These are phyloP conservation scores for Harpegnathos saltator DNA, from an alignment of 1,140 invertebrate genomes.

Conservation along the genomic window DNA sequence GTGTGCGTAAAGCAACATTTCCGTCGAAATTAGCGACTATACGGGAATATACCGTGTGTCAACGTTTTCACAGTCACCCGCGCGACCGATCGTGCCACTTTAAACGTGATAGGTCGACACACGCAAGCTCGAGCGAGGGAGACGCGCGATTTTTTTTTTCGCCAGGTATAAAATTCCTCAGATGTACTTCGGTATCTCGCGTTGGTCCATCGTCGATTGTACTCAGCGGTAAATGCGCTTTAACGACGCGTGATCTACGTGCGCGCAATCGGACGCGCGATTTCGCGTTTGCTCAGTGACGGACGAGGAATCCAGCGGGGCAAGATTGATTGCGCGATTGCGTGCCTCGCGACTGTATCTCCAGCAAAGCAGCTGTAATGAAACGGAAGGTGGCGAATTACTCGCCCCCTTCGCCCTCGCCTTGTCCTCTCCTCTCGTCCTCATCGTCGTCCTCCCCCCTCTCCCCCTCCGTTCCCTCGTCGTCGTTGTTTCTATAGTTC, in stretches of 20 bases:
- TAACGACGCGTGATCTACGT: conserved; percentile 64
- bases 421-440: conserved; percentile 4
- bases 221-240: not conserved
- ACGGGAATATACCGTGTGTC: too few species aligned
- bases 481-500: conserved; percentile 4
- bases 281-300: conserved; percentile 55
- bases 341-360: conserved; percentile 73
- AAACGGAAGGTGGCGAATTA: conserved; percentile 75
- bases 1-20: too few species aligned
- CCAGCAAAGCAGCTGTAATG: conserved; percentile 62
- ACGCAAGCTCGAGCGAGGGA: too few species aligned
- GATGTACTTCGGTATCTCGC: too few species aligned
- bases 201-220: conserved; percentile 1
- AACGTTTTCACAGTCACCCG: too few species aligned
- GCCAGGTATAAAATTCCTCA: too few species aligned
- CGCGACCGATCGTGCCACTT: too few species aligned
- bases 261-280: conserved; percentile 64
- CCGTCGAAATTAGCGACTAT: too few species aligned
- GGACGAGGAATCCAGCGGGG: conserved; percentile 65
- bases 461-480: not conserved
- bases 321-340: conserved; percentile 78
- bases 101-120: too few species aligned
- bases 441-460: not conserved
- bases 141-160: too few species aligned
- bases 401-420: conserved; percentile 58